Base-by-base conservation (phyloP, 35 echinoderm and acorn worm species). In the Lytechinus pictus region DNA sequence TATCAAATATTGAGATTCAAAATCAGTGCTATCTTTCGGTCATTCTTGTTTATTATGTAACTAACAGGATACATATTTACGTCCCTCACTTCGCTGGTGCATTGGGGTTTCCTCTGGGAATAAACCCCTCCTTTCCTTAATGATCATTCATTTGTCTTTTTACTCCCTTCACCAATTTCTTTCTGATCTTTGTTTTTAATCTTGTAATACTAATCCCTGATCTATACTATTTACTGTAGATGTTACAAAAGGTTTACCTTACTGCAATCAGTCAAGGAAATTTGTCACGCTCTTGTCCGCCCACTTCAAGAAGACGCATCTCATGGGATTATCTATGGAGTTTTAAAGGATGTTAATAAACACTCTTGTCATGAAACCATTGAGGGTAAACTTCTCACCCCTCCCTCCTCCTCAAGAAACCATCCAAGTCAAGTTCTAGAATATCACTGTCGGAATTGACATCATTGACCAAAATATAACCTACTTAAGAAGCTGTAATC, bases 241-340 rank as follows among this genome's bases (percentile, higher is more conserved):
- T 90, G 7, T 12, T 90, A 52, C 29, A 54, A n/a, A 10, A 54
- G 29, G 88, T 13, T 90, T 90, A 90, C 88, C 88, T 90, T 44
- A 44, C 88, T 8, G 28, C 44, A 90, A 90, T 90, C 16, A 90
- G 29, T 54, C 28, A 54, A 90, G 88, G 88, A 90, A 90, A 90
- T 90, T 90, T 90, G 88, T 90, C 88, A 90, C 28, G 9, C 88
- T 54, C 88, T 54, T 90, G 88, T 54, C 52, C 88, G 11, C 88
- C 52, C 27, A 90, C 29, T 54, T 90, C 29, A 16, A 9, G 2
- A 44, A 90, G 29, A 90, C 88, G 19, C 28, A 90, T 52, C 88
- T 54, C 88, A 7, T 19, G 52, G 27, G 88, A 54, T 44, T 44
- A 44, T 90, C 10, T 44, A 52, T 54, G 88, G 52, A 90, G 88